Conservation (phyloP, 2,113 vertebrate species). For the Phycodurus eques region DNA sequence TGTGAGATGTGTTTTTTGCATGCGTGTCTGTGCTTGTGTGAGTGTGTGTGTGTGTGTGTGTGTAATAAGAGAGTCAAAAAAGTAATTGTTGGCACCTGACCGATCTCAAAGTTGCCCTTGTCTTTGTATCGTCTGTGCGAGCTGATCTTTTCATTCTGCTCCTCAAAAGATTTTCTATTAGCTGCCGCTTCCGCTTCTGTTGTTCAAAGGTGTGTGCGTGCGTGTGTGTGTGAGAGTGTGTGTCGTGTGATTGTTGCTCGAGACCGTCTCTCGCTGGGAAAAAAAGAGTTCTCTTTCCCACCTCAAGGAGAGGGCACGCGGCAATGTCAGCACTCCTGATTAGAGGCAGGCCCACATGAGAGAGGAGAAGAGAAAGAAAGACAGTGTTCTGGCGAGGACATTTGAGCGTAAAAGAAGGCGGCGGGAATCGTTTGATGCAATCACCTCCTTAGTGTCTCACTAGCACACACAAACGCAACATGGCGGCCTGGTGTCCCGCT, state of each 20-base stretch:
- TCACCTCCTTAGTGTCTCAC: constrained; percentile 62
- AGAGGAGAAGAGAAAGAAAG: constrained; percentile 48
- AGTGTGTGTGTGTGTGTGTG: constrained; percentile 23
- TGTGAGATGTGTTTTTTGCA: constrained; percentile 19
- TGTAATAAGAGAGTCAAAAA: constrained; percentile 55
- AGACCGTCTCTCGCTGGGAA: constrained; percentile 68
- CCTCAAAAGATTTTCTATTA: constrained; percentile 75
- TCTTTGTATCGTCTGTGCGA: constrained; percentile 71
- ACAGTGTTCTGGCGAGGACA: constrained; percentile 57
- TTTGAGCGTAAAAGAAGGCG: constrained; percentile 59
- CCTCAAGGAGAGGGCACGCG: constrained; percentile 70
- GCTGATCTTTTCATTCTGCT: constrained; percentile 70
- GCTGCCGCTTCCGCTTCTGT: constrained; percentile 63
- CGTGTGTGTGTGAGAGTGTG: constrained; percentile 29
- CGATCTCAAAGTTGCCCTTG: constrained; percentile 76
- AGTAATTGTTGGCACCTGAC: constrained; percentile 69
- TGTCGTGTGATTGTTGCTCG: constrained; percentile 41
- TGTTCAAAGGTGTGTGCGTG: constrained; percentile 70
- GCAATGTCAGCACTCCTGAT: constrained; percentile 72
- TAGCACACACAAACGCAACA: constrained; percentile 36
- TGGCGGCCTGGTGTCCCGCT: constrained; percentile 66
- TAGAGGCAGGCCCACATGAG: constrained; percentile 70
- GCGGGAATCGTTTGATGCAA: constrained; percentile 64
- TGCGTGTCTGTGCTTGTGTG: neutral
- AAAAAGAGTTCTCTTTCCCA: constrained; percentile 63